Conservation (phyloP, 2,888 invertebrate genomes). For the Drymonia ruficornis region DNA sequence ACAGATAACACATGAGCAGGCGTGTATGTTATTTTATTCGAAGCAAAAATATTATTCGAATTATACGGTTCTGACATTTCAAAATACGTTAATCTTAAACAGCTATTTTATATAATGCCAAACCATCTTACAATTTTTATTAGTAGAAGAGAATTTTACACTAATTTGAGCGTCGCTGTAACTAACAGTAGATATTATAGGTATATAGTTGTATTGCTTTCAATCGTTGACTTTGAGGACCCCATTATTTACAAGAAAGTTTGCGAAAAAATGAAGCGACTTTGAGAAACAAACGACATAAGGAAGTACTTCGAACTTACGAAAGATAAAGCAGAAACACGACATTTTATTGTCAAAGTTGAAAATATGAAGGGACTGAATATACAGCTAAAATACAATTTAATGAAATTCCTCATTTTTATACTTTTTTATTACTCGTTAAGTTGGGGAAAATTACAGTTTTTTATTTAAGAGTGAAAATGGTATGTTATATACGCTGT, state of each 20-base stretch:
- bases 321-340: constrained; percentile 33
- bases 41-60: constrained; percentile 10
- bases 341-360: constrained; percentile 67
- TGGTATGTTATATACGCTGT: background rate
- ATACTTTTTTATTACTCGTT: no score
- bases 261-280: constrained; percentile 28
- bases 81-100: no score
- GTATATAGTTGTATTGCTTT: constrained; percentile 67
- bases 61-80: no score
- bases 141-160: constrained; percentile 57
- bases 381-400: constrained; percentile 35
- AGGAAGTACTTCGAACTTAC: constrained; percentile 23
- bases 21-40: constrained; percentile 13
- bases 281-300: constrained; percentile 32
- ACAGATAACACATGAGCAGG: background rate
- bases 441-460: background rate
- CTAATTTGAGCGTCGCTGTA: constrained; percentile 76
- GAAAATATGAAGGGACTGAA: constrained; percentile 51
- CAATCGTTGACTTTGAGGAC: constrained; percentile 59
- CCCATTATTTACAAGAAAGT: constrained; percentile 34
- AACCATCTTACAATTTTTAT: constrained; percentile 46
- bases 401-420: constrained; percentile 38
- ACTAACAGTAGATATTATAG: constrained; percentile 53
- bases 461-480: background rate
- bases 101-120: background rate